phyloP scores from a whole-genome alignment of 2,113 vertebrate species.

The Arvicanthis niloticus region DNA sequence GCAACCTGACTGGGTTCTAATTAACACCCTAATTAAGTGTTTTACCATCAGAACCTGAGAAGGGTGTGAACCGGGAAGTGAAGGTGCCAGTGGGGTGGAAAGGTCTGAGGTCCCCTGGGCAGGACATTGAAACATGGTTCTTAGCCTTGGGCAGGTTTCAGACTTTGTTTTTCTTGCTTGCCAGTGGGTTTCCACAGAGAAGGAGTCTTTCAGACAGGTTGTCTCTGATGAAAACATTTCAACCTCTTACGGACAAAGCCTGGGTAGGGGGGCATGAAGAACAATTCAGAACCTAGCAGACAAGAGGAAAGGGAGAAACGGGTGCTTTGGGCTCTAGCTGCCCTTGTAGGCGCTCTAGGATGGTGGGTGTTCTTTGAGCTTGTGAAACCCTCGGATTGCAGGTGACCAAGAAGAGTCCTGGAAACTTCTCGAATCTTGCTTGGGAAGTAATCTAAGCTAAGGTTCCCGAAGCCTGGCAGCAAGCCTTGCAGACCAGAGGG shows the following conservation, averaged over 20 bases:
- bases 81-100: not conserved
- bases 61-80: not conserved
- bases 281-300: conserved; percentile 17
- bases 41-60: conserved; percentile 58
- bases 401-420: not conserved
- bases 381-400: not conserved
- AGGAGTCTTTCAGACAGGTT: not conserved
- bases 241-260: not conserved
- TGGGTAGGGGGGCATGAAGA: not conserved
- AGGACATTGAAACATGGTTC: not conserved
- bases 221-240: not conserved
- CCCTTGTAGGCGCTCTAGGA: not conserved
- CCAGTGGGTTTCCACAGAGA: not conserved
- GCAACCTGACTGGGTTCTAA: conserved; percentile 68
- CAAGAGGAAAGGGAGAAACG: not conserved
- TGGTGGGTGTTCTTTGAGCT: conserved; percentile 12
- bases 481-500: not conserved
- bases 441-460: not conserved
- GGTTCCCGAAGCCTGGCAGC: not conserved
- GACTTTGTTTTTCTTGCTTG: not conserved
- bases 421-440: not conserved
- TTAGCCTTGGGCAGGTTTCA: not conserved
- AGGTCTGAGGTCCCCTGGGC: not conserved
- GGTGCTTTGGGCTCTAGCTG: not conserved
- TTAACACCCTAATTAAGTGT: conserved; percentile 74